Base-by-base conservation (phyloP, 2,113 vertebrate species). In the Leucopsar rothschildi region DNA sequence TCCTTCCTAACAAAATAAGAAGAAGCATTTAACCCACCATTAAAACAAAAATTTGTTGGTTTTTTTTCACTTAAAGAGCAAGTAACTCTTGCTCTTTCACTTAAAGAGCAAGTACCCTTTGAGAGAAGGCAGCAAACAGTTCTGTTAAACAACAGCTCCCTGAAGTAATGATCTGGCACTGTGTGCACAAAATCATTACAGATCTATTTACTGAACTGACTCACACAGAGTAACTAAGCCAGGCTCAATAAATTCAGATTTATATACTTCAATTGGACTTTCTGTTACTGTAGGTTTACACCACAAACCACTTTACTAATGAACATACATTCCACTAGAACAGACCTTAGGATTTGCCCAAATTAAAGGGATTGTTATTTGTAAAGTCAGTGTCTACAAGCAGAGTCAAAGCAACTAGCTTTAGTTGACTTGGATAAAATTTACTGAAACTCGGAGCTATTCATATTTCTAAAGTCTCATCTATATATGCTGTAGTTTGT, bases 121-220 rank as follows among this genome's bases (percentile, higher is more conserved):
- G 86, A 96, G 77, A 82, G 97, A 90, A 92, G 40, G 52, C 91
- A 94, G 72, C n/a, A 28, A 80, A 91, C 35, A 72, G 45, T 25
- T 47, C 40, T 92, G 73, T 87, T 72, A 76, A 95, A 68, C 92
- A 97, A 82, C 77, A 75, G 89, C 82, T 93, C 91, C 90, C 88
- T 91, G 56, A 56, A 96, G 90, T 92, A 86, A 80, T 1, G 4
- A 76, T 44, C 90, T 68, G 79, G 68, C 50, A 59, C 35, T 59
- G 50, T 15, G 37, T 29, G 81, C 70, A 88, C 63, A 90, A 79
- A 94, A 95, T 96, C 86, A 85, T 69, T 82, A 85, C 84, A 96
- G 84, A 87, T 66, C 81, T 79, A 42, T 85, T 93, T 92, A 94
- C 66, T 65, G 70, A 79, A 69, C 29, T 57, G 87, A 82, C 57